Percentiles rank a stretch among this genome's conserved stretches.
Conservation (phyloP, 2,797 vertebrate species). For the Chlorospingus flavigularis region DNA sequence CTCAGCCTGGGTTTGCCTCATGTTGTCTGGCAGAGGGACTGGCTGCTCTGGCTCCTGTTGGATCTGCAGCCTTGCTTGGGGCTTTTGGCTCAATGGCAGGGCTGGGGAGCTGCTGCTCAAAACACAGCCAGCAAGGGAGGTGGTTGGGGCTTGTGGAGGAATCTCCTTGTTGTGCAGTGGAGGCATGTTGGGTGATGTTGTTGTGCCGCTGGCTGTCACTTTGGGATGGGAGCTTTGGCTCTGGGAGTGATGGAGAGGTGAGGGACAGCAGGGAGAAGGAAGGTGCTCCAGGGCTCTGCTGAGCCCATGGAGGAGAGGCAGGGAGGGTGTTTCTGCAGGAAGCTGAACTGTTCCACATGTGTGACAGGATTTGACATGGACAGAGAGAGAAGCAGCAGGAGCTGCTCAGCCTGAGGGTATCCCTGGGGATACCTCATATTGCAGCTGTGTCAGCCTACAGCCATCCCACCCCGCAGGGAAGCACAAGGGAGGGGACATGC, state of each 20-base stretch:
- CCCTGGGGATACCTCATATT: background rate
- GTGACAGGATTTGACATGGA: background rate
- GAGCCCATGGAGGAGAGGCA: background rate
- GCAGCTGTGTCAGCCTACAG: background rate
- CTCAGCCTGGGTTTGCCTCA: background rate
- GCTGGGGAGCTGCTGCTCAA: background rate
- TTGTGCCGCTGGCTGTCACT: background rate
- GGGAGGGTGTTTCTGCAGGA: background rate
- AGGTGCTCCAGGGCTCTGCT: background rate
- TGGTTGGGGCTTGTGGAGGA: background rate
- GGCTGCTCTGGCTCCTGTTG: background rate
- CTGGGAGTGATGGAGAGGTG: background rate
- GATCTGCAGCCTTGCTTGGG: rapidly evolving
- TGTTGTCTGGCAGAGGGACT: rapidly evolving
- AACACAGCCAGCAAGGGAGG: rapidly evolving
- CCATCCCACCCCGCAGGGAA: rapidly evolving
- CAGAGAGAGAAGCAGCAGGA: background rate
- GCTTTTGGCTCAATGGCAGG: background rate
- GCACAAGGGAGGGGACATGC: background rate
- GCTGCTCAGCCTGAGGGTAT: background rate
- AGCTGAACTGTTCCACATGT: background rate
- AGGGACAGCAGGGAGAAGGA: background rate
- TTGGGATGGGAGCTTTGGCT: background rate
- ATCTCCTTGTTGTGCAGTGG: rapidly evolving
- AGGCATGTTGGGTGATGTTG: rapidly evolving